Base-by-base conservation (phyloP, 2,888 invertebrate species). In the Branchinecta sandiegonensis region DNA sequence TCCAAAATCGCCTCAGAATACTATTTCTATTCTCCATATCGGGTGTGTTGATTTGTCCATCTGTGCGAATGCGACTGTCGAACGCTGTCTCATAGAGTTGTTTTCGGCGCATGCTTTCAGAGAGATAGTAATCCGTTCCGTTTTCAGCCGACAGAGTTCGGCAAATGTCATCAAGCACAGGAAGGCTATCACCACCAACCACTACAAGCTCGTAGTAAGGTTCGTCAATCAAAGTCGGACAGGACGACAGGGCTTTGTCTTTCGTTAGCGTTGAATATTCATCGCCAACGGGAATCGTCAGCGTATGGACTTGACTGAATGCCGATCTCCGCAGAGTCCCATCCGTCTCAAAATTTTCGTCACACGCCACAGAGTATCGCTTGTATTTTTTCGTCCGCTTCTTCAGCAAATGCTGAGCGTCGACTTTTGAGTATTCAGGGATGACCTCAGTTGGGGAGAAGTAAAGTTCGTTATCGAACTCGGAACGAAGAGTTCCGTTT, bases 51-150 rank as follows among this genome's bases (percentile, higher is more conserved):
- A 17, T 56, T 10, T 56, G 63, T 56, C 63, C 63, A 17, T 23
- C 63, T n/a, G 14, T 56, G n/a, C 63, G 63, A 8, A 23, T 9
- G 23, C 63, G 63, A 56, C 89, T 89, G 79, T 91, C 91, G 78
- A 91, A 91, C 70, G 91, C 91, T 69, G 91, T 91, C 79, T 91
- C 91, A 78, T 91, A 91, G 69, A 91, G 83, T 79, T 88, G 88
- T 75, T 88, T 83, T 48, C 71, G 72, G 69, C 85, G 81, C 63
- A 56, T 56, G 23, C 14, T 56, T 9, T n/a, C n/a, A 17, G 23
- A 8, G 8, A 56, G 63, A n/a, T 56, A 23, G n/a, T 9, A n/a
- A 11, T 56, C 63, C 9, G 23, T n/a, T 56, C 63, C 63, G n/a
- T 56, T 9, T 56, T 56, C 8, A 10, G 63, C 63, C n/a, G 63